A percentile compares a stretch with the other conserved stretches of the same genome.
Evolutionary conservation across 2,888 invertebrate genomes (phyloP).

Genomic region (Cryptocheilus praepositus): DNA sequence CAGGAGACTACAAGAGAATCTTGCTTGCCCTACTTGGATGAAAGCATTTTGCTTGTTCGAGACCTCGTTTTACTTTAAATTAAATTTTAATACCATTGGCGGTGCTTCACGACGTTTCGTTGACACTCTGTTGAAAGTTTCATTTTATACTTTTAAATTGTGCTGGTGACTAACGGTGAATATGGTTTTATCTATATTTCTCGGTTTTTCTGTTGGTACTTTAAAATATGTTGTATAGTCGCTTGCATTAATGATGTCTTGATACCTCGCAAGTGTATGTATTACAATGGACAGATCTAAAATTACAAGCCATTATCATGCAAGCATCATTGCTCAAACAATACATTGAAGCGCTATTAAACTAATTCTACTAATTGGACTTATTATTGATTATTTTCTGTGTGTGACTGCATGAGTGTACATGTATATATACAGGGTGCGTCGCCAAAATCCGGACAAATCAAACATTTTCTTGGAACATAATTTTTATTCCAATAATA

Average conservation of each 20-base stretch:
- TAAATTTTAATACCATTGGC: conserved; percentile 30
- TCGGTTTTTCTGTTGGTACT: neutral
- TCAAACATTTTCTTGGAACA: too few relatives aligned
- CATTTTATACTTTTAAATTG: conserved; percentile 25
- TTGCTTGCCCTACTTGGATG: conserved; percentile 82
- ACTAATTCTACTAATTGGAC: conserved; percentile 43
- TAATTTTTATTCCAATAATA: too few relatives aligned
- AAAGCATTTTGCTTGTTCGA: conserved; percentile 51
- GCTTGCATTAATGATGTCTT: neutral
- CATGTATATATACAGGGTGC: conserved; percentile 16
- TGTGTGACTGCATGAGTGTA: neutral
- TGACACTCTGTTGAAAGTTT: conserved; percentile 18
- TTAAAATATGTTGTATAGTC: too few relatives aligned
- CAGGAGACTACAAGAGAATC: conserved; percentile 92
- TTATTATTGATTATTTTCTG: conserved; percentile 4
- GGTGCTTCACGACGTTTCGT: conserved; percentile 19
- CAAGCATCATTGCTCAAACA: neutral
- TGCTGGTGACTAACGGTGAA: conserved; percentile 27
- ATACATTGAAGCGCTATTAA: neutral
- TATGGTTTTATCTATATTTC: conserved; percentile 26
- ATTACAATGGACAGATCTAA: neutral
- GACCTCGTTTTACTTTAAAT: conserved; percentile 43
- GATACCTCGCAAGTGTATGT: neutral
- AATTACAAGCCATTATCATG: neutral
- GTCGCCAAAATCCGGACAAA: too few relatives aligned